phyloP scores from a whole-genome alignment of 2,113 vertebrate genomes.

The Tenrec ecaudatus region DNA sequence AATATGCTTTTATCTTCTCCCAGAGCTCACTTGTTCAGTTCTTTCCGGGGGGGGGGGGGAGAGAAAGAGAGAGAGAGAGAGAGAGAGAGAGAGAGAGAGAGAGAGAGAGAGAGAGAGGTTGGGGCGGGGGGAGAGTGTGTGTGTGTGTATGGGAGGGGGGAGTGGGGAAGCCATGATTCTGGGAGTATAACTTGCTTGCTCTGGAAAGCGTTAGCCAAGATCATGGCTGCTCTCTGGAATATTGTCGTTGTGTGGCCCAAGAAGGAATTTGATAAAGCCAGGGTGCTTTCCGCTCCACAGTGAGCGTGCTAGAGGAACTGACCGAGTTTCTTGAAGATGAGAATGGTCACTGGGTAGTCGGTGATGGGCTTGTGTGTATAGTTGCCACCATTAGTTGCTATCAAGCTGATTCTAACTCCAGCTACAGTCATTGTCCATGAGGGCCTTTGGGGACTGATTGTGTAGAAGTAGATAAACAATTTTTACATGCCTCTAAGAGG shows the following conservation, averaged over 20 bases:
- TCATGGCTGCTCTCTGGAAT: neutral
- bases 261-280: neutral
- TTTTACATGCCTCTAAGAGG: neutral
- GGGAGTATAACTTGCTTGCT: too few relatives aligned
- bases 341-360: neutral
- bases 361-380: neutral
- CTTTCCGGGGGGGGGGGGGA: too few relatives aligned
- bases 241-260: slow-evolving; percentile 26
- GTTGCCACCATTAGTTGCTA: neutral
- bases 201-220: too few relatives aligned
- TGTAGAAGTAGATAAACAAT: neutral
- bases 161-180: too few relatives aligned
- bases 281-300: neutral
- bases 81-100: too few relatives aligned
- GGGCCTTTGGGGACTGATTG: neutral
- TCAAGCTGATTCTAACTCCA: neutral
- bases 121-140: too few relatives aligned
- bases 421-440: neutral
- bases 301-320: neutral
- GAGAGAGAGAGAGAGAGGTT: too few relatives aligned
- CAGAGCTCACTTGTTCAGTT: neutral
- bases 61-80: too few relatives aligned
- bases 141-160: too few relatives aligned
- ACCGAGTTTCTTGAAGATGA: fast-evolving
- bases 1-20: neutral